phyloP scores from a whole-genome alignment of 2,797 vertebrate genomes.

The Gambelia wislizenii region DNA sequence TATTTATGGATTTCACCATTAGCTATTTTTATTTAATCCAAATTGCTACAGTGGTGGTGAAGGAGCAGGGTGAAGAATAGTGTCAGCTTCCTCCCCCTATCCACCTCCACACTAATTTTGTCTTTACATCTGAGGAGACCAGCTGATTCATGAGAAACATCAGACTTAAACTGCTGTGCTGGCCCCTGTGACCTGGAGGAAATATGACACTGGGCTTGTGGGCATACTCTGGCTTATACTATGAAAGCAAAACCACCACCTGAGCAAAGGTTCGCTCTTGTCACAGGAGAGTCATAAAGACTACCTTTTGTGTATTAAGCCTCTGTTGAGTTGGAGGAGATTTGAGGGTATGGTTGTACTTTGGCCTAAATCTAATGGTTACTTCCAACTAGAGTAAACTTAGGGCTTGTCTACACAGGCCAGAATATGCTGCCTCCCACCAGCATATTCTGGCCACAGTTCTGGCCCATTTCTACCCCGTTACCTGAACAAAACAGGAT shows the following conservation, averaged over 20 bases:
- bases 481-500: too few relatives aligned
- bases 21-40: slow-evolving; percentile 4
- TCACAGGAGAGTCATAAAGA: neutral
- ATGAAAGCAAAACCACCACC: neutral
- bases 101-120: neutral
- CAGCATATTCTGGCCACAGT: too few relatives aligned
- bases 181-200: neutral
- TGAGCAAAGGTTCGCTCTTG: neutral
- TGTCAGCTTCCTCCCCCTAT: too few relatives aligned
- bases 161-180: neutral
- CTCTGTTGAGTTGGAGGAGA: neutral
- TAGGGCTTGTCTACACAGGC: too few relatives aligned
- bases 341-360: neutral
- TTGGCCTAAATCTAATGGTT: neutral
- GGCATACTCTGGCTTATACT: neutral
- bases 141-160: neutral
- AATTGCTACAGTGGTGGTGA: neutral
- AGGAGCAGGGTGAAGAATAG: neutral
- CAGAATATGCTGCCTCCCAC: too few relatives aligned
- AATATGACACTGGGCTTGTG: neutral
- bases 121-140: neutral
- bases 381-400: too few relatives aligned
- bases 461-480: too few relatives aligned
- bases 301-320: neutral
- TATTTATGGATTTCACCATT: slow-evolving; percentile 43